phyloP scores from a whole-genome alignment of 1,140 invertebrate genomes.

The Delia radicum region DNA sequence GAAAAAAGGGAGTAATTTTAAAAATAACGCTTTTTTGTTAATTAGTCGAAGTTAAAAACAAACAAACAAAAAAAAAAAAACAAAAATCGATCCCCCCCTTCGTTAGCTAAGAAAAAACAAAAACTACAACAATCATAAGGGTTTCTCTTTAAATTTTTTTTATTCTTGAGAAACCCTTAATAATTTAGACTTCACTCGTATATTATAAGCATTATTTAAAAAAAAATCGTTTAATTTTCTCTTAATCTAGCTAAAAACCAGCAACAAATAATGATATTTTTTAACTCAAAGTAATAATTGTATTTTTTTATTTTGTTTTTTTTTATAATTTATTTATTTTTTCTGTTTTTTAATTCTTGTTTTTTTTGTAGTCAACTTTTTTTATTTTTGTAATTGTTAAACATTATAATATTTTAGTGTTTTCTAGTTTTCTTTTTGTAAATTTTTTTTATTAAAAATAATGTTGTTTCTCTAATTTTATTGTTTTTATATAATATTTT shows the following conservation, averaged over 20 bases:
- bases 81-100: no score
- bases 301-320: conserved; percentile 33
- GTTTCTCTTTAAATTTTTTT: not conserved
- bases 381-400: not conserved
- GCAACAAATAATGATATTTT: conserved; percentile 2
- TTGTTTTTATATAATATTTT: conserved; percentile 21
- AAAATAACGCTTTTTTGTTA: conserved; percentile 11
- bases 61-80: no score
- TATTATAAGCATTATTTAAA: conserved; percentile 4
- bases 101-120: not conserved
- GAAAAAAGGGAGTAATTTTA: conserved; percentile 12
- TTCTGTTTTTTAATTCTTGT: not conserved
- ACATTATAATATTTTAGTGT: not conserved
- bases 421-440: not conserved
- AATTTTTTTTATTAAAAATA: not conserved
- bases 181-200: conserved; percentile 15
- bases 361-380: not conserved
- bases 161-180: not conserved
- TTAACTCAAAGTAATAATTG: conserved; percentile 31
- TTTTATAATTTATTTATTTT: conserved; percentile 7
- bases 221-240: not conserved
- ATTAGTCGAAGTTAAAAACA: conserved; percentile 14
- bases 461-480: not conserved
- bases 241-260: conserved; percentile 3
- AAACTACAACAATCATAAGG: conserved; percentile 10